Percentiles rank a stretch among this genome's conserved stretches.
These are phyloP conservation scores for Sebastes wilsoni DNA, from an alignment of 2,797 vertebrate species.

Conservation along the genomic window DNA sequence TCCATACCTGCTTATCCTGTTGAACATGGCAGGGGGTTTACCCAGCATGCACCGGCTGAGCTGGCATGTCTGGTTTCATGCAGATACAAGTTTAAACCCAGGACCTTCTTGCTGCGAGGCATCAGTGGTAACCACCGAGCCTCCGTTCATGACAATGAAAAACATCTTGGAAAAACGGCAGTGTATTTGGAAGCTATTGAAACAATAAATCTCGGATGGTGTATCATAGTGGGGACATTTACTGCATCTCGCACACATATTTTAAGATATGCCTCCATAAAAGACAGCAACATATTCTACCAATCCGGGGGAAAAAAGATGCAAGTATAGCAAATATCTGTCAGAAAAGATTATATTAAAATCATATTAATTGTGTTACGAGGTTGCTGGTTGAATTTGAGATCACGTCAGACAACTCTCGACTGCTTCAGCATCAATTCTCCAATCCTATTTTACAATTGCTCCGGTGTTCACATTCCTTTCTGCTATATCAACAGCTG, in stretches of 20 bases:
- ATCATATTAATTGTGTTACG: background rate
- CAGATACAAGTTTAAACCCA: background rate
- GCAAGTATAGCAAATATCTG: background rate
- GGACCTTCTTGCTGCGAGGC: background rate
- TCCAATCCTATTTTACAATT: background rate
- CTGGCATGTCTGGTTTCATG: background rate
- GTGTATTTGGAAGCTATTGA: conserved; percentile 13
- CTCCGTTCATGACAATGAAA: background rate
- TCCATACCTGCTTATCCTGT: background rate
- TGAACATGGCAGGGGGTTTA: background rate
- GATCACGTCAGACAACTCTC: background rate
- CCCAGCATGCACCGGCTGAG: background rate
- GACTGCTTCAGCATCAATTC: background rate
- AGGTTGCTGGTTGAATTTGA: conserved; percentile 22
- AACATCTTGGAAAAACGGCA: background rate
- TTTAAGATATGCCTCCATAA: background rate
- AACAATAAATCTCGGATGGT: conserved; percentile 9
- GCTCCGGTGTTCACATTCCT: background rate
- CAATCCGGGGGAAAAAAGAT: background rate
- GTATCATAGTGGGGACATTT: conserved; percentile 6
- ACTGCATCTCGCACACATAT: conserved; percentile 10
- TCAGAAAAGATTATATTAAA: background rate
- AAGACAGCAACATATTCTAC: background rate
- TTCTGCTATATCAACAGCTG: background rate
- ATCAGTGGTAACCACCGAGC: background rate